phyloP scores from a whole-genome alignment of 1,140 invertebrate species.

The Hycleus phaleratus region DNA sequence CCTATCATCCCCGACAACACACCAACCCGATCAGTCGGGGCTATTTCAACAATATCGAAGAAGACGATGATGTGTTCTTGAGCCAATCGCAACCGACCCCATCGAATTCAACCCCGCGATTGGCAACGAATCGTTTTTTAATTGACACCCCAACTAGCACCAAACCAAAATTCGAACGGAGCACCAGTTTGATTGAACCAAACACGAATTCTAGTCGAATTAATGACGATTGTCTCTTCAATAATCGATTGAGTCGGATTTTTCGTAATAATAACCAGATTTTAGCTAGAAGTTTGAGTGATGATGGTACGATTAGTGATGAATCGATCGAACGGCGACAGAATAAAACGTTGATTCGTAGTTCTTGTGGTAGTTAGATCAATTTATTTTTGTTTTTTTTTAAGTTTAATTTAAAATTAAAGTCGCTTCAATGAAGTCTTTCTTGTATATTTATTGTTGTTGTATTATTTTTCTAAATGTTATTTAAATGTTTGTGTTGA shows the following conservation, averaged over 20 bases:
- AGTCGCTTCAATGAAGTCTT: too few species aligned
- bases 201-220: background rate
- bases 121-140: slow-evolving; percentile 25
- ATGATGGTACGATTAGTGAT: slow-evolving; percentile 12
- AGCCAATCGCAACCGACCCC: background rate
- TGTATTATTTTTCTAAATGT: too few species aligned
- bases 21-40: slow-evolving; percentile 18
- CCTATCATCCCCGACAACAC: slow-evolving; percentile 12
- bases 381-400: too few species aligned
- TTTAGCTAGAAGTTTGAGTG: slow-evolving; percentile 26
- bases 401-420: too few species aligned
- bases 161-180: slow-evolving; percentile 2
- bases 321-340: slow-evolving; percentile 1
- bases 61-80: slow-evolving; percentile 26
- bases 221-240: slow-evolving; percentile 37
- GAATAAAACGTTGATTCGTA: background rate
- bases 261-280: slow-evolving; percentile 13
- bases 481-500: too few species aligned
- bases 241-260: slow-evolving; percentile 36
- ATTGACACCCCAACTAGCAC: slow-evolving; percentile 18
- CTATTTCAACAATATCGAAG: slow-evolving; percentile 16
- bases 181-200: slow-evolving; percentile 4
- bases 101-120: slow-evolving; percentile 32
- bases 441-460: too few species aligned
- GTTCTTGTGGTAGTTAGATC: slow-evolving; percentile 9